A percentile compares a stretch with the other conserved stretches of the same genome.
Conservation (phyloP, 2,113 vertebrate genomes). For the Engraulis encrasicolus region DNA sequence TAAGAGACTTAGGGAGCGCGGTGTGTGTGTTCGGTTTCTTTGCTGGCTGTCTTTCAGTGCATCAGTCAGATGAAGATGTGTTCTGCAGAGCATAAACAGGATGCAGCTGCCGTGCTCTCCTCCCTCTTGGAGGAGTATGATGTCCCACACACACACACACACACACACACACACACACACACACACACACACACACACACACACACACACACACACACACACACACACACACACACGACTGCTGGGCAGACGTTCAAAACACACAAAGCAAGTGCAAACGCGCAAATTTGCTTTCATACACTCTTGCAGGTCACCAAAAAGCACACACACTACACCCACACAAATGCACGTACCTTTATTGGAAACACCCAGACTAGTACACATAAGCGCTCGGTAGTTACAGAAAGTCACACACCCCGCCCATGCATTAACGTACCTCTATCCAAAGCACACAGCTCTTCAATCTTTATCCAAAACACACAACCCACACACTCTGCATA, state of each 20-base stretch:
- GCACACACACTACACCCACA: not conserved
- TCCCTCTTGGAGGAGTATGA: slow-evolving; percentile 48
- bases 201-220: not conserved
- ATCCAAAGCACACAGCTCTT: not conserved
- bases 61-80: slow-evolving; percentile 64
- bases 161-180: not conserved
- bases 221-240: no score
- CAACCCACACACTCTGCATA: no score
- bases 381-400: no score
- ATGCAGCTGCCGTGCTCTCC: slow-evolving; percentile 76
- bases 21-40: not conserved
- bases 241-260: no score
- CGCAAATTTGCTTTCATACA: no score
- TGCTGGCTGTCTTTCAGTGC: slow-evolving; percentile 39
- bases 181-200: not conserved
- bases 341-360: not conserved
- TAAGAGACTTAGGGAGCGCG: not conserved
- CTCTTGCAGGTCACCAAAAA: not conserved
- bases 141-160: not conserved
- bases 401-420: not conserved
- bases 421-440: not conserved
- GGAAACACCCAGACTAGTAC: no score
- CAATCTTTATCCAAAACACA: no score
- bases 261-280: no score
- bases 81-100: slow-evolving; percentile 75